Base-by-base conservation (phyloP, 2,113 vertebrate genomes). In the Psittacara wagleri region DNA sequence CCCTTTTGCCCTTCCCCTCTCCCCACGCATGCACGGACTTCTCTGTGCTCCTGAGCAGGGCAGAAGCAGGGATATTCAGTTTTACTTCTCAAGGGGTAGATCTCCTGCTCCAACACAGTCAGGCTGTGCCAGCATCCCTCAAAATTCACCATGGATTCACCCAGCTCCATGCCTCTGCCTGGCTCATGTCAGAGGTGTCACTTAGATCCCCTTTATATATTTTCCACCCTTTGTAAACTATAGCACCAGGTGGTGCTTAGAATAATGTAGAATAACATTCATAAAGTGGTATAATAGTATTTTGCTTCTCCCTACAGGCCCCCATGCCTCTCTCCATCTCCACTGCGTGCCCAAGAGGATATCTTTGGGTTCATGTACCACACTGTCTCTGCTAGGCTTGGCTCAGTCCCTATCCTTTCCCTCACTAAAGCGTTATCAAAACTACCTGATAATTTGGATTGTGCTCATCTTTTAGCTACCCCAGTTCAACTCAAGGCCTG, bases 61-160 rank as follows among this genome's bases (percentile, higher is more conserved):
- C 37, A 84, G 59, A 80, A 76, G 29, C 0, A 0, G 7, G 41
- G 54, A 63, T 80, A 44, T 24, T 62, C 19, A 7, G 23, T 63
- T 93, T 62, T 31, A 19, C 31, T 55, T 88, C 44, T 31, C 43
- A 25, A 74, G 41, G 37, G 37, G 23, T 54, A 16, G 22, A 29
- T 41, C 49, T 85, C 44, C 23, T 39, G 24, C 25, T 79, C 52
- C 29, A 19, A 41, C 54, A 31, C 22, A 23, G 0, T 28, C 41
- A 20, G 52, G 39, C 49, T 15, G 23, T 67, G 54, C 67, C 55
- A 83, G 37, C 70, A 72, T 78, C 44, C 31, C 15, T 86, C 27
- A 31, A 10, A 48, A 52, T 25, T 52, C 0, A 1, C 37, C 17
- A 5, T 0, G 1, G 35, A 82, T 75, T 79, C 39, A 23, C 55